Conservation (phyloP, 2,888 invertebrate species). For the Formica aserva region DNA sequence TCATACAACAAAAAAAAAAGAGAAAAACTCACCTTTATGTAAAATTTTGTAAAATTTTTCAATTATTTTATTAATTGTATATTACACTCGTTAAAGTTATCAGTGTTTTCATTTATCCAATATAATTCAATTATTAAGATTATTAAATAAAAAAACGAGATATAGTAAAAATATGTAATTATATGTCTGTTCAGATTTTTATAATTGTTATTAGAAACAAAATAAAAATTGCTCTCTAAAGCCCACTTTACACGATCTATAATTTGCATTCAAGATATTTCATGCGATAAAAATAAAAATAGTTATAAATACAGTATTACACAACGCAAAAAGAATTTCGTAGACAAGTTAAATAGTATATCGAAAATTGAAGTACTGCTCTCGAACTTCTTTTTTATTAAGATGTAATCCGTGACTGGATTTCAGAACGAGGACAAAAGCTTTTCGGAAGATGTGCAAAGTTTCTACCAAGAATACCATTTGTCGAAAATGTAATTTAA, state of each 20-base stretch:
- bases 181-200: background rate
- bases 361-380: background rate
- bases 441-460: slow-evolving; percentile 24
- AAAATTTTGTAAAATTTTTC: background rate
- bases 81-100: background rate
- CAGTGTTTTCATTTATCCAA: background rate
- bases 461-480: slow-evolving; percentile 27
- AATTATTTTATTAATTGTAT: background rate
- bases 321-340: background rate
- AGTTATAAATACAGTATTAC: too few relatives aligned
- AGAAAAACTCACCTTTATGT: background rate
- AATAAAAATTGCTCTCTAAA: background rate
- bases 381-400: slow-evolving; percentile 25
- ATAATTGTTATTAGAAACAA: background rate
- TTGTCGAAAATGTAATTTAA: slow-evolving; percentile 46
- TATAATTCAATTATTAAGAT: background rate
- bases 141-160: background rate
- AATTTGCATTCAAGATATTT: too few relatives aligned
- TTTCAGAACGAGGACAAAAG: slow-evolving; percentile 33
- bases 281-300: too few relatives aligned
- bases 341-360: too few relatives aligned
- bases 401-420: slow-evolving; percentile 27
- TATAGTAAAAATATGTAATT: background rate
- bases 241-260: too few relatives aligned
- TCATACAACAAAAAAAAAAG: background rate